A percentile compares a stretch with the other conserved stretches of the same genome.
Evolutionary conservation across 2,888 invertebrate species (phyloP).

Genomic region (Gastracanthus pulcherrimus): DNA sequence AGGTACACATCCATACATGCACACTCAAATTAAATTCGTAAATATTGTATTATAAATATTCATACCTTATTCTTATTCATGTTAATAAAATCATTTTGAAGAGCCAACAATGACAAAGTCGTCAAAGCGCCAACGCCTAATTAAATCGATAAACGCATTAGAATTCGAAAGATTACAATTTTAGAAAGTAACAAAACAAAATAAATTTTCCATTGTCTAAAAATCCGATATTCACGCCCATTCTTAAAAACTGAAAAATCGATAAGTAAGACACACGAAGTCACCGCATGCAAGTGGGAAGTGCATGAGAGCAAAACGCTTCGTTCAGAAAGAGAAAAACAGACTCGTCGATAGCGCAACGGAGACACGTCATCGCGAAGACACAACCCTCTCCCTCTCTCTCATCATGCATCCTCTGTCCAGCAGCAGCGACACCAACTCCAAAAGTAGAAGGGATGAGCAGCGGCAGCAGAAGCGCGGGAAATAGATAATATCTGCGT

Average conservation of each 20-base stretch:
- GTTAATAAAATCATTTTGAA: no score
- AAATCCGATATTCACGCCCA: no score
- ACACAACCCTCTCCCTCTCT: neutral
- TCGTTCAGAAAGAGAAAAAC: neutral
- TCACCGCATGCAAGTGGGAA: neutral
- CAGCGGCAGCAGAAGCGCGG: conserved; percentile 56
- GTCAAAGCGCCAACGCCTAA: no score
- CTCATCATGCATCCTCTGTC: neutral
- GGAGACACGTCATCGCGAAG: neutral
- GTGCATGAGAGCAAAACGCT: neutral
- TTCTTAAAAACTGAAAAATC: neutral
- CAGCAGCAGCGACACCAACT: neutral
- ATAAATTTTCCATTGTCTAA: no score
- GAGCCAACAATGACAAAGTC: no score
- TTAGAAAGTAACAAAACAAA: no score
- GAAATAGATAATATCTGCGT: conserved; percentile 71
- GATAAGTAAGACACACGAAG: neutral
- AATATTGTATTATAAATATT: no score
- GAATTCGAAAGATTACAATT: no score
- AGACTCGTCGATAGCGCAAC: neutral
- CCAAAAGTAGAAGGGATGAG: conserved; percentile 49
- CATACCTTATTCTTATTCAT: no score
- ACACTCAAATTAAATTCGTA: no score
- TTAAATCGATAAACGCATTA: no score
- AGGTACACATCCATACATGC: no score